Conservation (phyloP, 1,140 invertebrate species). For the Brachionus sp. region DNA sequence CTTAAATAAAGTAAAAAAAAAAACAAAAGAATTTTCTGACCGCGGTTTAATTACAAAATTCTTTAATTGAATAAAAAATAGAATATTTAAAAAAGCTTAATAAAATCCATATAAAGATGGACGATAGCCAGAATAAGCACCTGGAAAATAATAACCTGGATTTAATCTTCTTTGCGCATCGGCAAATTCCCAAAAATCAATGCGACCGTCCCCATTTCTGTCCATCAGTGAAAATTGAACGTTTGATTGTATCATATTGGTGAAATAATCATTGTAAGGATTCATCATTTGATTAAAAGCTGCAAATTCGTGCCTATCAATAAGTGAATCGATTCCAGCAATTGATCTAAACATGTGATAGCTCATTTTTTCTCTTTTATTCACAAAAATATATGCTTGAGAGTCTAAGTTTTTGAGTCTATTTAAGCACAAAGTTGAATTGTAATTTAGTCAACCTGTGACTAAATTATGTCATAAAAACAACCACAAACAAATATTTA, state of each 20-base stretch:
- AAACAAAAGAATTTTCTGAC: too few species aligned
- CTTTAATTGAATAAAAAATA: too few species aligned
- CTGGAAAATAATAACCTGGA: not conserved
- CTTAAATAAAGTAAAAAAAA: too few species aligned
- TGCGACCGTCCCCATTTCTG: not conserved
- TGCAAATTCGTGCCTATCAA: not conserved
- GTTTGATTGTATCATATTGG: not conserved
- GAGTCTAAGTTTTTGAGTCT: too few species aligned
- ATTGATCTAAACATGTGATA: not conserved
- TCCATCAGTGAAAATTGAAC: slow-evolving; percentile 16
- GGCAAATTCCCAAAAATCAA: slow-evolving; percentile 8
- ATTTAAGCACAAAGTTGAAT: too few species aligned
- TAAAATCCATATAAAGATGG: not conserved
- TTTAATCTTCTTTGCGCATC: not conserved
- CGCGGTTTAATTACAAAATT: too few species aligned
- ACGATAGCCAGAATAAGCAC: not conserved
- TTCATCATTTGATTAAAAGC: not conserved
- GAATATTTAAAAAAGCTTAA: not conserved
- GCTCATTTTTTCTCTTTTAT: not conserved
- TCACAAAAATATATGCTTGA: too few species aligned
- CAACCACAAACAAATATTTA: too few species aligned
- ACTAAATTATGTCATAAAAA: too few species aligned
- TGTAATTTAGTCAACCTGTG: too few species aligned
- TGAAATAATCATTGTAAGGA: not conserved
- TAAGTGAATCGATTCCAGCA: not conserved